phyloP scores from a whole-genome alignment of 1,140 invertebrate genomes.

The Euglossa dilemma region DNA sequence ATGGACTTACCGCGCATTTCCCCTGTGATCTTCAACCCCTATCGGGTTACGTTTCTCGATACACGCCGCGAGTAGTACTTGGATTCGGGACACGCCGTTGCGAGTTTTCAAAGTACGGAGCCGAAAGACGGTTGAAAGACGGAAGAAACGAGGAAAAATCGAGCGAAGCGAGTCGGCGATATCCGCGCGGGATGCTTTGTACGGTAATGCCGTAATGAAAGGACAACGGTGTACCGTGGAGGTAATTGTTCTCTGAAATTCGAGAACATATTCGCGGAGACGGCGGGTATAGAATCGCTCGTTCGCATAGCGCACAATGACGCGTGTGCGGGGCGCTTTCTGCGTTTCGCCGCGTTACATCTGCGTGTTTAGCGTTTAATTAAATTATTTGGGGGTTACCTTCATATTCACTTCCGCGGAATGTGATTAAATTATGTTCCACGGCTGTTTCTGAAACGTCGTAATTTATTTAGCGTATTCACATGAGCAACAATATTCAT shows the following conservation, averaged over 20 bases:
- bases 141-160: too few relatives aligned
- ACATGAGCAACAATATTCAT: conserved; percentile 67
- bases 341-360: conserved; percentile 36
- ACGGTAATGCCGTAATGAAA: not conserved
- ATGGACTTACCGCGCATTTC: not conserved
- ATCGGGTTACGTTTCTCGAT: not conserved
- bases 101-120: too few relatives aligned
- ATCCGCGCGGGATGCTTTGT: not conserved
- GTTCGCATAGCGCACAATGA: not conserved
- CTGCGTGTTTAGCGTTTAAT: conserved; percentile 61
- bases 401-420: conserved; percentile 49
- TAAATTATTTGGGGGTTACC: conserved; percentile 61
- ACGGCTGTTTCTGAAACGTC: conserved; percentile 64
- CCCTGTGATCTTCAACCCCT: not conserved
- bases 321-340: not conserved
- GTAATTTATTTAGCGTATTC: conserved; percentile 69
- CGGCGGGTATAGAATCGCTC: conserved; percentile 1
- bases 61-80: too few relatives aligned
- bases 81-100: too few relatives aligned
- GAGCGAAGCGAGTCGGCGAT: not conserved
- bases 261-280: not conserved
- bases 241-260: not conserved
- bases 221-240: not conserved
- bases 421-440: conserved; percentile 66
- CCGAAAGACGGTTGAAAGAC: too few relatives aligned